Evolutionary conservation across 30 jellyfish, hydroid and myxozoan genomes (phyloP).

Genomic region (Chrysaora quinquecirrha): DNA sequence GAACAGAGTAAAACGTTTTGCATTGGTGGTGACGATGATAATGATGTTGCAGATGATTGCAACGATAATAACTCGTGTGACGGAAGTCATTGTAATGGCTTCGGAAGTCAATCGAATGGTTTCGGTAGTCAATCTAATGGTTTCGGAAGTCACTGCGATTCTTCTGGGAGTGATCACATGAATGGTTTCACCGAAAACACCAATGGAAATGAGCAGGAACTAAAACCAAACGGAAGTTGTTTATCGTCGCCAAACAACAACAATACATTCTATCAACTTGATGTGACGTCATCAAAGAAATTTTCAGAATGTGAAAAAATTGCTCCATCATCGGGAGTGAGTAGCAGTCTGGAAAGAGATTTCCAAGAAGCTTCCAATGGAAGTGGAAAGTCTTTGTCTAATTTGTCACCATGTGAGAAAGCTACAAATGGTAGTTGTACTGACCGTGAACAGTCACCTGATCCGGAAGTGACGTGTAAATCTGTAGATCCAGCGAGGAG

Average conservation of each 20-base stretch:
- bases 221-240: too few species aligned
- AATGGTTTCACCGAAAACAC: too few species aligned
- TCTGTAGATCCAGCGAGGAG: neutral
- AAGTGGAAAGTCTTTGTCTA: neutral
- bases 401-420: neutral
- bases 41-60: neutral
- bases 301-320: too few species aligned
- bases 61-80: neutral
- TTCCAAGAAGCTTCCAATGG: neutral
- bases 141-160: too few species aligned
- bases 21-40: neutral
- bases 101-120: neutral
- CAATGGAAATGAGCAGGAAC: too few species aligned
- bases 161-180: too few species aligned
- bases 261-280: too few species aligned
- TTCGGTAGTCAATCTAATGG: neutral
- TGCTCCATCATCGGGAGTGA: too few species aligned
- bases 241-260: too few species aligned
- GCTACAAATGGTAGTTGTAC: neutral
- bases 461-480: conserved; percentile 1
- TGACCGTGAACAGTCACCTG: neutral
- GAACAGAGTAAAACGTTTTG: neutral
- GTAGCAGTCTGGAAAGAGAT: too few species aligned
- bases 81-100: conserved; percentile 9
- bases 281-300: too few species aligned